Evolutionary conservation across 2,113 vertebrate species (phyloP).

Genomic region (Channa maculata): DNA sequence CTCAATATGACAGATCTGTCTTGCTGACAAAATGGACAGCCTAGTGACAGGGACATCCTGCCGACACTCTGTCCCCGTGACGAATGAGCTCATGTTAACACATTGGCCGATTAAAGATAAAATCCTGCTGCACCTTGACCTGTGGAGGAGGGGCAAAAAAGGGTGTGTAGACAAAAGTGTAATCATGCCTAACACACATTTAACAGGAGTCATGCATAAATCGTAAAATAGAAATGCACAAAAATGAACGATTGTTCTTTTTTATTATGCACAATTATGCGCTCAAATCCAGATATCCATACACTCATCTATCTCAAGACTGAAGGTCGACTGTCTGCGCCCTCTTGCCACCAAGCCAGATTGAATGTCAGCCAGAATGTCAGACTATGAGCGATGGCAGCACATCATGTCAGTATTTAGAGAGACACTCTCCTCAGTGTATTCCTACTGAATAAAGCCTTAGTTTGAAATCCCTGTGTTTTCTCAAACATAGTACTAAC

Average conservation of each 20-base stretch:
- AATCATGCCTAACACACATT: slow-evolving; percentile 54
- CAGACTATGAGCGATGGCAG: slow-evolving; percentile 69
- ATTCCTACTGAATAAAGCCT: slow-evolving; percentile 56
- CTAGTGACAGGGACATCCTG: slow-evolving; percentile 75
- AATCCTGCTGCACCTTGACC: slow-evolving; percentile 77
- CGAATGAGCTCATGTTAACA: slow-evolving; percentile 72
- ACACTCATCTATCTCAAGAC: slow-evolving; percentile 60
- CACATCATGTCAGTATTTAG: slow-evolving; percentile 77
- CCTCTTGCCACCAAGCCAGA: slow-evolving; percentile 55
- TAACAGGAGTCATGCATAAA: slow-evolving; percentile 21
- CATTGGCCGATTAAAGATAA: slow-evolving; percentile 65
- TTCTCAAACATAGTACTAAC: slow-evolving; percentile 35
- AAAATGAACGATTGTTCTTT: slow-evolving; percentile 11
- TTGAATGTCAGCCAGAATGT: slow-evolving; percentile 72
- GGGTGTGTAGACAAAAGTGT: slow-evolving; percentile 37
- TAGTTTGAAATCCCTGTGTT: slow-evolving; percentile 54
- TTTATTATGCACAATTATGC: slow-evolving; percentile 48
- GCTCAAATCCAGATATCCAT: slow-evolving; percentile 38
- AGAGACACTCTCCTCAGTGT: slow-evolving; percentile 58
- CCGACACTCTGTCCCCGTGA: slow-evolving; percentile 68
- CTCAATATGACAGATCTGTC: slow-evolving; percentile 73
- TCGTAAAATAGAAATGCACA: slow-evolving; percentile 15
- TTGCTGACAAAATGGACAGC: slow-evolving; percentile 75
- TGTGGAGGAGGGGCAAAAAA: slow-evolving; percentile 45
- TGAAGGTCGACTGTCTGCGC: slow-evolving; percentile 64